Conservation (phyloP, 2,797 vertebrate genomes). For the Phoxinus dragarum region DNA sequence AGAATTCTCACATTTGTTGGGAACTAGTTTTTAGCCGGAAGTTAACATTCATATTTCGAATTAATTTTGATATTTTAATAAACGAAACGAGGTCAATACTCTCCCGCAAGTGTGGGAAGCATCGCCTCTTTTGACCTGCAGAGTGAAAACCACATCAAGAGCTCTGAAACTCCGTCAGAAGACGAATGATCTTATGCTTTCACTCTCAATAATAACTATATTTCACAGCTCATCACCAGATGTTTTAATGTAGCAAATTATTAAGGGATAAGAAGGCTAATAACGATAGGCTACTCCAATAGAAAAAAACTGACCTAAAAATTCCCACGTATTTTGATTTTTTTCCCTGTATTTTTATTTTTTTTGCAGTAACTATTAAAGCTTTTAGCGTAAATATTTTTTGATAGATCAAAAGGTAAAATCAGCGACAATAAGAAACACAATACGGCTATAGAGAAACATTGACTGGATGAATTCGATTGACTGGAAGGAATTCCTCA, state of each 20-base stretch:
- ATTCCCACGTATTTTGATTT: not conserved
- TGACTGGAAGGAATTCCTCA: not conserved
- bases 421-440: not conserved
- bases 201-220: constrained; percentile 7
- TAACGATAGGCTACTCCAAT: not conserved
- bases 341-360: not conserved
- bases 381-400: not conserved
- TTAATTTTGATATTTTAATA: not conserved
- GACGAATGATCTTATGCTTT: constrained; percentile 32
- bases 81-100: constrained; percentile 38
- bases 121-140: constrained; percentile 34
- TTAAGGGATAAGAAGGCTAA: not conserved
- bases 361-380: not conserved
- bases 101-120: constrained; percentile 45
- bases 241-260: not conserved
- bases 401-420: not conserved
- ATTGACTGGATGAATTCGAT: not conserved
- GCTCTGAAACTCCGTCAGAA: constrained; percentile 42
- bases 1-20: not conserved
- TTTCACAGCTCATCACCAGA: not conserved
- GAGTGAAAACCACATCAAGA: constrained; percentile 45
- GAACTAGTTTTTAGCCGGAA: no score
- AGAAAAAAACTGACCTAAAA: not conserved
- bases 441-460: not conserved
- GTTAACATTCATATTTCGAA: not conserved